A percentile compares a stretch with the other conserved stretches of the same genome.
Evolutionary conservation across 2,797 vertebrate genomes (phyloP).

Genomic region (Leptoclinus maculatus): DNA sequence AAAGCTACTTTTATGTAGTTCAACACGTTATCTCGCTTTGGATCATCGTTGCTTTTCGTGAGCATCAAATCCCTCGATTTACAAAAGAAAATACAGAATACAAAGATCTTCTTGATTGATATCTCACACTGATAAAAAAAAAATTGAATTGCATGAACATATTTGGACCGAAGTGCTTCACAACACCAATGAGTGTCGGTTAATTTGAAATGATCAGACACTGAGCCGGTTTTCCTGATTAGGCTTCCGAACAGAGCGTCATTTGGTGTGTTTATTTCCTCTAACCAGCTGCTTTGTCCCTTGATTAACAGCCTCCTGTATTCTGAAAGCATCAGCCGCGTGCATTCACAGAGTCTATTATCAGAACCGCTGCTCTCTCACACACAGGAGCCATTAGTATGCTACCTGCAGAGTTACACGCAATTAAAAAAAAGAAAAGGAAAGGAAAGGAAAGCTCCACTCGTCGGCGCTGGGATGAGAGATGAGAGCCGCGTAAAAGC

Average conservation of each 20-base stretch:
- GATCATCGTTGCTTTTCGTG: slow-evolving; percentile 39
- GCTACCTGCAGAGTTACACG: slow-evolving; percentile 62
- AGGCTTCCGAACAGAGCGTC: slow-evolving; percentile 15
- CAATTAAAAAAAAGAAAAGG: slow-evolving; percentile 57
- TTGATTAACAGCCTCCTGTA: slow-evolving; percentile 35
- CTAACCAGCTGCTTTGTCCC: slow-evolving; percentile 35
- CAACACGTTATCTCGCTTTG: slow-evolving; percentile 46
- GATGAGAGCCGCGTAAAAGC: slow-evolving; percentile 62
- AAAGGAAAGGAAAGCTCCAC: slow-evolving; percentile 46
- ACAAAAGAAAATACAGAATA: slow-evolving; percentile 14
- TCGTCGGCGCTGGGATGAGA: slow-evolving; percentile 46
- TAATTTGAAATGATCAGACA: slow-evolving; percentile 53
- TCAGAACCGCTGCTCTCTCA: slow-evolving; percentile 34
- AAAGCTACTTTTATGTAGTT: slow-evolving; percentile 27
- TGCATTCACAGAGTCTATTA: slow-evolving; percentile 27
- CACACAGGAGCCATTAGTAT: slow-evolving; percentile 56
- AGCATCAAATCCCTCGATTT: slow-evolving; percentile 37
- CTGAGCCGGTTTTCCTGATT: slow-evolving; percentile 11
- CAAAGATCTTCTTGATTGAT: slow-evolving; percentile 32
- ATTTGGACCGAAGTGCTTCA: slow-evolving; percentile 68
- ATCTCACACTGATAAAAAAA: slow-evolving; percentile 25
- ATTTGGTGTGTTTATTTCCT: slow-evolving; percentile 25
- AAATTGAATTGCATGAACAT: slow-evolving; percentile 7
- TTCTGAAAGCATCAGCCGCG: slow-evolving; percentile 29
- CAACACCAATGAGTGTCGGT: slow-evolving; percentile 48